Evolutionary conservation across 2,888 invertebrate species (phyloP).

Genomic region (Tubulanus polymorphus): DNA sequence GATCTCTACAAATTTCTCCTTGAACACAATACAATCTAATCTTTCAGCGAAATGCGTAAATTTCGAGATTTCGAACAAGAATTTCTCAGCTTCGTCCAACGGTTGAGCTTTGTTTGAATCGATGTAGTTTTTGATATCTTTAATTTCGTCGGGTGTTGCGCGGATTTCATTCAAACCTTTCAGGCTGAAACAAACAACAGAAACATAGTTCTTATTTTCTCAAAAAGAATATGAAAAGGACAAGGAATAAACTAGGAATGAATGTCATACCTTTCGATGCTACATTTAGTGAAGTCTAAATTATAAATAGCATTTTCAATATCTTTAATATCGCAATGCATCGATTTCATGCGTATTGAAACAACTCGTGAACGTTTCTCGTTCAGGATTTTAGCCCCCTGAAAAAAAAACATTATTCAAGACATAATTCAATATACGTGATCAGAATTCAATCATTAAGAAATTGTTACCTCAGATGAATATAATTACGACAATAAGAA

Average conservation of each 20-base stretch:
- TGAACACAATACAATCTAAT: constrained; percentile 42
- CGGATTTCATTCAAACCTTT: constrained; percentile 14
- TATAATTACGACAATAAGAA: no score
- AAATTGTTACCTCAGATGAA: no score
- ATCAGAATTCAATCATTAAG: no score
- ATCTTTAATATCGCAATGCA: constrained; percentile 19
- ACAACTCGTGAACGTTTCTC: constrained; percentile 18
- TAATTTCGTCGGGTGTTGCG: constrained; percentile 17
- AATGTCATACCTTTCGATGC: constrained; percentile 12
- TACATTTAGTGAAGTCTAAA: constrained; percentile 11
- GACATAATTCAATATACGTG: no score
- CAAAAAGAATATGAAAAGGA: background rate
- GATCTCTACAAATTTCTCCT: constrained; percentile 40
- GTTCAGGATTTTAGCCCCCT: constrained; percentile 16
- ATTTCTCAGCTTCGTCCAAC: constrained; percentile 43
- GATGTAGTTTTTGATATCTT: constrained; percentile 10
- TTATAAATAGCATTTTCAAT: constrained; percentile 18
- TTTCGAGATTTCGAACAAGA: constrained; percentile 44
- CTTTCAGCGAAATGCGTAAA: constrained; percentile 42
- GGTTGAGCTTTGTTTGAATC: constrained; percentile 8
- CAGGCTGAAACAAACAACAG: constrained; percentile 8
- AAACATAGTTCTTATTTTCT: background rate
- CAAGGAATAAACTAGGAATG: no score
- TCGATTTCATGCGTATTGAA: constrained; percentile 17
- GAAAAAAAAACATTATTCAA: no score